These are phyloP conservation scores for Luscinia megarhynchos DNA, from an alignment of 2,797 vertebrate species.

Conservation along the genomic window DNA sequence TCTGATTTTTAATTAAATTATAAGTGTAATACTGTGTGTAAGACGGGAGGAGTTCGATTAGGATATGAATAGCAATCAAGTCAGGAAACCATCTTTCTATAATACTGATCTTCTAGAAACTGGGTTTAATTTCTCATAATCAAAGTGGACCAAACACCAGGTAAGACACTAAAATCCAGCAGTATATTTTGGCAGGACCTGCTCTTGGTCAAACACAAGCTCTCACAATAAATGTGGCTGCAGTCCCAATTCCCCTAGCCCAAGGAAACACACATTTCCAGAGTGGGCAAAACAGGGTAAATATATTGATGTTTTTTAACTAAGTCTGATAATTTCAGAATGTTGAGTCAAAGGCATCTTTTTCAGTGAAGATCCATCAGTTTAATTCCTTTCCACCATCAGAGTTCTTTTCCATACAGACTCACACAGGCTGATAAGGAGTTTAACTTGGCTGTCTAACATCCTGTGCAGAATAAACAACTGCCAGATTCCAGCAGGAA, in stretches of 20 bases:
- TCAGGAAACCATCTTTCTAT: background rate
- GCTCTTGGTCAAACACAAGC: conserved; percentile 87
- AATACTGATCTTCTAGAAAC: background rate
- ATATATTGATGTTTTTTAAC: background rate
- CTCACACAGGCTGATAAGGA: background rate
- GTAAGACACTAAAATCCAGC: conserved; percentile 85
- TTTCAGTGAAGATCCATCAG: background rate
- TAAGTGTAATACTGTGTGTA: background rate
- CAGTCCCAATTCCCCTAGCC: conserved; percentile 71
- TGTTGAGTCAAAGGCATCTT: background rate
- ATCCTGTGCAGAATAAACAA: background rate
- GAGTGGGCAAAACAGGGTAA: background rate
- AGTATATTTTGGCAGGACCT: conserved; percentile 86
- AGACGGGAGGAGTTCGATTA: background rate
- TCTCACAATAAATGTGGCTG: conserved; percentile 75
- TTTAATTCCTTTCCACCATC: background rate
- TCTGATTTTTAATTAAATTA: background rate
- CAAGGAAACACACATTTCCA: conserved; percentile 61
- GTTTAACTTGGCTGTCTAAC: background rate
- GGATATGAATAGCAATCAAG: background rate
- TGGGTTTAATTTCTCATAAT: background rate
- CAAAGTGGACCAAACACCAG: conserved; percentile 63
- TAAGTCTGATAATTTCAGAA: background rate
- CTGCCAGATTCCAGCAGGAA: background rate
- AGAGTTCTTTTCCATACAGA: background rate